These are phyloP conservation scores for Blastobasis adustella DNA, from an alignment of 2,888 invertebrate species.

Conservation along the genomic window DNA sequence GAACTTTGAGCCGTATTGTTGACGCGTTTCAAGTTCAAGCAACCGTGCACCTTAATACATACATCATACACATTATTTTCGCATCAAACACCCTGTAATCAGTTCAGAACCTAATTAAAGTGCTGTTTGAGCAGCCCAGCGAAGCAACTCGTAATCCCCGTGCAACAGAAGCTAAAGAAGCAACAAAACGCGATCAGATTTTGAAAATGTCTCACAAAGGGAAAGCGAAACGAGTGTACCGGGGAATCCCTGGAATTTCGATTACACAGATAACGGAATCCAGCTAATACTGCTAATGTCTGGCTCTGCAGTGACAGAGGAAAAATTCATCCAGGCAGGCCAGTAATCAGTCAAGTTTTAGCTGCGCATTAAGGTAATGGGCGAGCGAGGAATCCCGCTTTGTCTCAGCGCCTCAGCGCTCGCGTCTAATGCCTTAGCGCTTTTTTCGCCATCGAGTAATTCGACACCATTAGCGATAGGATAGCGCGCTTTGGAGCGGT, in stretches of 20 bases:
- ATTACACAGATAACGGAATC: conserved; percentile 46
- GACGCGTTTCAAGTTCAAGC: no score
- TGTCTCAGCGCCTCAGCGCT: conserved; percentile 24
- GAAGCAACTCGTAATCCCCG: no score
- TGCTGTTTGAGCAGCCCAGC: no score
- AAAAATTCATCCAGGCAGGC: conserved; percentile 51
- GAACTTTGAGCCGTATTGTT: no score
- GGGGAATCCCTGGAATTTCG: conserved; percentile 31
- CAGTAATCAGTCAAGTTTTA: conserved; percentile 65
- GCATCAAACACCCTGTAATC: no score
- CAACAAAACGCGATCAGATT: no score
- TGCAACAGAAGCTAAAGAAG: no score
- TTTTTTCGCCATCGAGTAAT: conserved; percentile 31
- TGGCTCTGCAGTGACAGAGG: conserved; percentile 33
- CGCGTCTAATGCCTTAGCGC: conserved; percentile 12
- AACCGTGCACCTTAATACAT: no score
- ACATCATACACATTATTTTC: no score
- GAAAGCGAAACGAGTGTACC: no score
- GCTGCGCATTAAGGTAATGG: conserved; percentile 61
- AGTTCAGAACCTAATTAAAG: no score
- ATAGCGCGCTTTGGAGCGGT: conserved; percentile 20
- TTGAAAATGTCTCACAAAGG: no score
- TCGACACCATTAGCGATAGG: conserved; percentile 26
- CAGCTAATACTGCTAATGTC: conserved; percentile 47
- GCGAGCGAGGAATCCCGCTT: conserved; percentile 30